Percentiles rank a stretch among this genome's conserved stretches.
These are phyloP conservation scores for Bolinopsis microptera DNA, from an alignment of 37 sponge, comb jelly and placozoan genomes.

Conservation along the genomic window DNA sequence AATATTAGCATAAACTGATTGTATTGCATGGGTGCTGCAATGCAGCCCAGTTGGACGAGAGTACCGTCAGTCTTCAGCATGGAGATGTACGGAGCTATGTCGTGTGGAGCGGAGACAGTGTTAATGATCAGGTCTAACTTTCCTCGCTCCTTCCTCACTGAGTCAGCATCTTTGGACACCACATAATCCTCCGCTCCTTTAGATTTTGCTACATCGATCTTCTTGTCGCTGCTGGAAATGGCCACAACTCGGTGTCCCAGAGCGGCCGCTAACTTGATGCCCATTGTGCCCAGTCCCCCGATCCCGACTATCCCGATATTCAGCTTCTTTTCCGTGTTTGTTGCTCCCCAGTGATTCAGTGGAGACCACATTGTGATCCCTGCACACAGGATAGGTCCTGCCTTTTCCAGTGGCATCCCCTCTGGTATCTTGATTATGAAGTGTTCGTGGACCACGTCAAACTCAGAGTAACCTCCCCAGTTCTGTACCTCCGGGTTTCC, in stretches of 20 bases:
- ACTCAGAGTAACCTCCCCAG: slow-evolving; percentile 9
- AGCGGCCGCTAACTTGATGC: slow-evolving; percentile 35
- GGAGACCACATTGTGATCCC: slow-evolving; percentile 56
- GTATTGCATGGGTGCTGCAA: neutral
- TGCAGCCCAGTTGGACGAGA: slow-evolving; percentile 35
- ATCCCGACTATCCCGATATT: slow-evolving; percentile 36
- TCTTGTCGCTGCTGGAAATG: neutral
- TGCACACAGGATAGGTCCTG: slow-evolving; percentile 16
- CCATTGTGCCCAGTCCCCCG: slow-evolving; percentile 57
- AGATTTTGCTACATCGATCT: neutral
- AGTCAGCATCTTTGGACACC: slow-evolving; percentile 3
- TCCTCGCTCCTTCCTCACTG: neutral
- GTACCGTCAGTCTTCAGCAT: neutral
- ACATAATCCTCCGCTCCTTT: slow-evolving; percentile 44
- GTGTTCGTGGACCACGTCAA: slow-evolving; percentile 51
- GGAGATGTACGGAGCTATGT: neutral
- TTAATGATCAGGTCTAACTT: slow-evolving; percentile 18
- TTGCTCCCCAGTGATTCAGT: slow-evolving; percentile 52
- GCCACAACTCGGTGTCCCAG: slow-evolving; percentile 47
- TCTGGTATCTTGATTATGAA: neutral
- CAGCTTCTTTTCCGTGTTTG: neutral
- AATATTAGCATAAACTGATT: neutral
- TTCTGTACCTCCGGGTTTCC: slow-evolving; percentile 44
- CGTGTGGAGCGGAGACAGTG: neutral
- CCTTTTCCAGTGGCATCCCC: slow-evolving; percentile 21